A percentile compares a stretch with the other conserved stretches of the same genome.
Conservation (phyloP, 2,888 invertebrate genomes). For the Brachynemurus nebulosus region DNA sequence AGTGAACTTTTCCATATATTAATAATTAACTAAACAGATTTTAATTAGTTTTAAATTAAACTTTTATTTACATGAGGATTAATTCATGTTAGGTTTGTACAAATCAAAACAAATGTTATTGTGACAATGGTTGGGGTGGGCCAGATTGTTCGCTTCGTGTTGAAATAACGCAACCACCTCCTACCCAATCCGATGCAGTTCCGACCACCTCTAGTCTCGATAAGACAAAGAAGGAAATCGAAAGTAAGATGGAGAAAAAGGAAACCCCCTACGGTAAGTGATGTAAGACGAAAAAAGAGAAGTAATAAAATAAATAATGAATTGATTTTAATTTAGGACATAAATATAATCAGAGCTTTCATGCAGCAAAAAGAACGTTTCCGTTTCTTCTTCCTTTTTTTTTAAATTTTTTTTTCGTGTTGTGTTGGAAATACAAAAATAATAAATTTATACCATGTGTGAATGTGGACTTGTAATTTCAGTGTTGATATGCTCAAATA, state of each 20-base stretch:
- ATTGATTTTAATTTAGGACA: too few species aligned
- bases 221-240: slow-evolving; percentile 33
- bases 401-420: too few species aligned
- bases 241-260: slow-evolving; percentile 66
- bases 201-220: slow-evolving; percentile 40
- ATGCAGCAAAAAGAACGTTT: not conserved
- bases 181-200: slow-evolving; percentile 41
- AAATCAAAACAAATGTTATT: slow-evolving; percentile 83
- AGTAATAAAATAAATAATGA: too few species aligned
- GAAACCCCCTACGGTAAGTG: slow-evolving; percentile 86
- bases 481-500: too few species aligned
- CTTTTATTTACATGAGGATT: too few species aligned
- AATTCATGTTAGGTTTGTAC: slow-evolving; percentile 65
- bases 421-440: too few species aligned
- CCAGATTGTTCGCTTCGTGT: slow-evolving; percentile 72
- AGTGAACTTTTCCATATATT: not conserved
- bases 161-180: slow-evolving; percentile 44
- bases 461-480: too few species aligned
- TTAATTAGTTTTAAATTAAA: not conserved
- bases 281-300: not conserved
- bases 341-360: slow-evolving; percentile 11
- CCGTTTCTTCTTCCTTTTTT: not conserved
- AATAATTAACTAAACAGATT: not conserved
- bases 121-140: slow-evolving; percentile 77
- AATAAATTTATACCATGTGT: too few species aligned